Percentiles rank a stretch among this genome's conserved stretches.
These are phyloP conservation scores for Pomatostomus ruficeps DNA, from an alignment of 2,113 vertebrate species.

Conservation along the genomic window DNA sequence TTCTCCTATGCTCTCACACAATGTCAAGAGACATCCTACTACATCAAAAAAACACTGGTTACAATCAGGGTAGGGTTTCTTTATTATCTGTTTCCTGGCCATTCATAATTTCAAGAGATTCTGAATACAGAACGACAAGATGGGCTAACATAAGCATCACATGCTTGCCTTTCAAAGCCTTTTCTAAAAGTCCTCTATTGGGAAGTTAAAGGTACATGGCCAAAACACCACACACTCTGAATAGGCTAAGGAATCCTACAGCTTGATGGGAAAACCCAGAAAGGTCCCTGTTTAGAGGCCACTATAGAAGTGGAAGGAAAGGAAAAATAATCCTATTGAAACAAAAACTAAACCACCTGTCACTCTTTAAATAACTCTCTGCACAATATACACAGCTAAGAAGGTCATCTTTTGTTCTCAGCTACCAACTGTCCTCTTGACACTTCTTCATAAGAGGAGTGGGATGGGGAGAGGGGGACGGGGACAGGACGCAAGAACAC, in stretches of 20 bases:
- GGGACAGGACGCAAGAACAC: not conserved
- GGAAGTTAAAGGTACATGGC: not conserved
- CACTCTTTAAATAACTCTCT: not conserved
- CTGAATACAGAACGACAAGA: not conserved
- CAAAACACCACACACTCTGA: not conserved
- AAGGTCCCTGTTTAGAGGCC: not conserved
- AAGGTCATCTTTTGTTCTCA: constrained; percentile 15
- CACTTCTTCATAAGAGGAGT: not conserved
- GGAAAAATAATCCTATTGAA: not conserved
- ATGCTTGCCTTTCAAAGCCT: not conserved
- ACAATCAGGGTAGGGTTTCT: not conserved
- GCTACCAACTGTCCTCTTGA: not conserved
- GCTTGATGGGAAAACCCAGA: not conserved
- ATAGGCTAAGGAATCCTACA: not conserved
- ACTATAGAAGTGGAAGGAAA: not conserved
- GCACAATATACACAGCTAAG: not conserved
- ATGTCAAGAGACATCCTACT: not conserved
- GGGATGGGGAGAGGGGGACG: not conserved
- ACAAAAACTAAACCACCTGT: not conserved
- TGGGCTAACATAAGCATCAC: not conserved
- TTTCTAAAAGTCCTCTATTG: not conserved
- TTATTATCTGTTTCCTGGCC: not conserved
- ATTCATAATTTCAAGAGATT: not conserved
- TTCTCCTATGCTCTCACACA: not conserved
- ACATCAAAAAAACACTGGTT: not conserved